These are phyloP conservation scores for Upupa epops DNA, from an alignment of 2,113 vertebrate species.

Conservation along the genomic window DNA sequence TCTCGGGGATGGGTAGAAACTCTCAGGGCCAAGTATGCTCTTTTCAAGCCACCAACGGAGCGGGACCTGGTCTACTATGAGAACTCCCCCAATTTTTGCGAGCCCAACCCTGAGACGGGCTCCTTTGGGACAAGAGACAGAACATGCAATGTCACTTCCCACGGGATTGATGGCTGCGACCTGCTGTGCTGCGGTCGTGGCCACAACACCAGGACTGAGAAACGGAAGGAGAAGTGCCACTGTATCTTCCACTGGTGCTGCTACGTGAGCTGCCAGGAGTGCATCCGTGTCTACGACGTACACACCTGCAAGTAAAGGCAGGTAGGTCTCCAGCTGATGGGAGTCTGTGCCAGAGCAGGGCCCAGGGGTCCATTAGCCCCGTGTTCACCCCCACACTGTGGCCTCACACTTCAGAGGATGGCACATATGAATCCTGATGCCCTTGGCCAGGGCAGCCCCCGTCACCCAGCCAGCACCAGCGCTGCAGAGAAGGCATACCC, in stretches of 20 bases:
- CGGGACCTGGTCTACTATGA: slow-evolving; percentile 97
- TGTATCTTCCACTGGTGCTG: slow-evolving; percentile 99
- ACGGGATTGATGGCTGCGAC: slow-evolving; percentile 97
- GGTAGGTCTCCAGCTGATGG: neutral
- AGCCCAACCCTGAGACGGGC: slow-evolving; percentile 95
- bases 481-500: neutral
- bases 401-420: neutral
- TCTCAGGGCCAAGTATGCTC: slow-evolving; percentile 92
- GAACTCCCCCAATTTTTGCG: slow-evolving; percentile 97
- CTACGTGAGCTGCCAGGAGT: slow-evolving; percentile 99
- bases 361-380: neutral
- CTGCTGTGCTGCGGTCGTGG: slow-evolving; percentile 95
- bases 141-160: slow-evolving; percentile 94
- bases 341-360: neutral
- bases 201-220: slow-evolving; percentile 98
- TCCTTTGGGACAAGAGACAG: slow-evolving; percentile 96
- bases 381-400: neutral
- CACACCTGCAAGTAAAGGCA: slow-evolving; percentile 93
- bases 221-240: slow-evolving; percentile 97
- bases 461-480: neutral
- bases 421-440: neutral
- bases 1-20: slow-evolving; percentile 98
- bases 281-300: slow-evolving; percentile 91
- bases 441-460: neutral
- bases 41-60: slow-evolving; percentile 96